Evolutionary conservation across 2,797 vertebrate genomes (phyloP), one percentile per base, ranked within the genome.

Genomic region (Crocodylus rhombifer): DNA sequence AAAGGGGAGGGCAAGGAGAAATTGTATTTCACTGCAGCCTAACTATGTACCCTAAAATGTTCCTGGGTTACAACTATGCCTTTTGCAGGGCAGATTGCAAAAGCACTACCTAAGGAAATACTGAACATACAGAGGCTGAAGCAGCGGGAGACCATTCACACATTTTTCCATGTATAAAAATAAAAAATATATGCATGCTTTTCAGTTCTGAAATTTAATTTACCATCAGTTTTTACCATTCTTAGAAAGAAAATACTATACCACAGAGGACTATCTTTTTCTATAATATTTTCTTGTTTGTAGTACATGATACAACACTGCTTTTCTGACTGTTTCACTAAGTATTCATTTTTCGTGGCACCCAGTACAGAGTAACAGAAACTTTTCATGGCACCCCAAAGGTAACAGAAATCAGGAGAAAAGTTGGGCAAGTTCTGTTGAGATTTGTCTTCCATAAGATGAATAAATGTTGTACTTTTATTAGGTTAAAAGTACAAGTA

Each of bases 161-260:
- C 2, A 90, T 36, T 57, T 57, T 75, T 89, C 90, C 79, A 51
- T 51, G 42, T 61, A 82, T 7, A 76, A 75, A 77, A 94, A 71
- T 77, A 82, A 90, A 75, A 55, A 83, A 55, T 2, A 2, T 28
- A 42, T 61, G 76, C 85, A 86, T 75, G 81, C 85, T 86, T 81
- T 63, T 88, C 20, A 71, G 86, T 73, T 96, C 90, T 90, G 73
- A 76, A 76, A 80, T 86, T 83, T 80, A 82, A 75, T 88, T 89
- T n/a, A 74, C 84, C 63, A n/a, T 67, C 9, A 62, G 87, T 30
- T 84, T 84, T 55, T 90, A 55, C 77, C 78, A 51, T 51, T 51
- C 80, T 76, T 67, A 30, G 80, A 78, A 89, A 36, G 80, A 42
- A 23, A 83, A 65, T n/a, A 86, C 71, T 0, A 4, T 56, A 80